Evolutionary conservation across 2,797 vertebrate species (phyloP).

Genomic region (Paguma larvata): DNA sequence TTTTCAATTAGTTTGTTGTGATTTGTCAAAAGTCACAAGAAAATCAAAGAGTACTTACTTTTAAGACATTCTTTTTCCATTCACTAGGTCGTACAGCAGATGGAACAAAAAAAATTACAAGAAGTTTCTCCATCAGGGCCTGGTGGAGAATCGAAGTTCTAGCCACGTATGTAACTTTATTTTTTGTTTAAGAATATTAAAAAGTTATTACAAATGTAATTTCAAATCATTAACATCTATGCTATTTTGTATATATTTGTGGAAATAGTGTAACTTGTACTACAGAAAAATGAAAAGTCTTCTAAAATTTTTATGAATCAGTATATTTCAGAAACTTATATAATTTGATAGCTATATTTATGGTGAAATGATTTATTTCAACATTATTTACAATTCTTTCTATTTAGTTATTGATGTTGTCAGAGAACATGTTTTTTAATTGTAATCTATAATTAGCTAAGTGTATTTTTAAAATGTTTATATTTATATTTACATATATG

Average conservation of each 20-base stretch:
- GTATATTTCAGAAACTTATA: slow-evolving; percentile 49
- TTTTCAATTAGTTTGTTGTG: not conserved
- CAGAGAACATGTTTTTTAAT: slow-evolving; percentile 31
- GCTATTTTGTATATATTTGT: slow-evolving; percentile 37
- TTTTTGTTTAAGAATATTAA: slow-evolving; percentile 51
- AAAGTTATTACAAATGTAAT: slow-evolving; percentile 50
- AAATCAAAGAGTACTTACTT: slow-evolving; percentile 41
- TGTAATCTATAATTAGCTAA: slow-evolving; percentile 2
- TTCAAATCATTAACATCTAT: slow-evolving; percentile 59
- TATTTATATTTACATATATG: not conserved
- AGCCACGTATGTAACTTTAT: slow-evolving; percentile 87
- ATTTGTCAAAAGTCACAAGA: slow-evolving; percentile 12
- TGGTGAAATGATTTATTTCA: slow-evolving; percentile 66
- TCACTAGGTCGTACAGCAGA: slow-evolving; percentile 95
- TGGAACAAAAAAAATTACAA: slow-evolving; percentile 95
- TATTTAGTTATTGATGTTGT: slow-evolving; percentile 29
- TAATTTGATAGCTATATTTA: slow-evolving; percentile 25
- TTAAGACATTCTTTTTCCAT: slow-evolving; percentile 46
- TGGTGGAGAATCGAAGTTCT: slow-evolving; percentile 89
- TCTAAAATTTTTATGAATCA: slow-evolving; percentile 27
- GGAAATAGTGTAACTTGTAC: slow-evolving; percentile 6
- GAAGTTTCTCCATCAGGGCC: slow-evolving; percentile 90
- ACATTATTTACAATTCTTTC: slow-evolving; percentile 55
- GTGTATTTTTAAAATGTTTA: not conserved
- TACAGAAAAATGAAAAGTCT: slow-evolving; percentile 28